Evolutionary conservation across 2,797 vertebrate species (phyloP), one percentile per base, ranked within the genome.

Genomic region (Ptychadena robeensis): DNA sequence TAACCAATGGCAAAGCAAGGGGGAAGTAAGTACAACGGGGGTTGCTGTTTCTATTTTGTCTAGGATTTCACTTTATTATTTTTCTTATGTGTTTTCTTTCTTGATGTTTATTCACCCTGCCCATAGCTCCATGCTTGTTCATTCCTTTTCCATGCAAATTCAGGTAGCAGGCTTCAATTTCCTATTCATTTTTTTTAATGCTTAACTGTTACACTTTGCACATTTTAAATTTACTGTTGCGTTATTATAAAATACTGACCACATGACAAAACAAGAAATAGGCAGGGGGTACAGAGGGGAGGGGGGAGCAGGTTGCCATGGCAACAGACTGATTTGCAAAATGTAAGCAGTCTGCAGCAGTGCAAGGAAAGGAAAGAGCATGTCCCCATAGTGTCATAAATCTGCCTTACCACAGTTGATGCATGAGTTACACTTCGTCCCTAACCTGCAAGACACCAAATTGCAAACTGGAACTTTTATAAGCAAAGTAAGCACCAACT

Each of bases 271-370:
- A 95, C 92, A 93, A 93, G 93, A 90, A 92, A 91, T 93, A 94
- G 91, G 92, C 91, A 85, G 92, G 70, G 61, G 30, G 32, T 22
- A 4, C 8, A 22, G 76, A 30, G 38, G 11, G n/a, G 44, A 53
- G 94, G 93, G 94, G 92, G 93, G 94, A 92, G 89, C 88, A 91
- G 68, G 96, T 98, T 94, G 90, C 95, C 94, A 96, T 96, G 92
- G 97, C 95, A 98, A 98, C 96, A 96, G 96, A 96, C 96, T 97
- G 96, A 99, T 98, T 99, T 97, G 96, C 96, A 97, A 96, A 97
- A 96, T 96, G 96, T 96, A 96, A 96, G 96, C 96, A 95, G 96
- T 96, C 94, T 95, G 95, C 92, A 94, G 94, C 93, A 94, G 94
- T 94, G 92, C 94, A 94, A 95, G 95, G 93, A 96, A 93, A 96